phyloP scores from a whole-genome alignment of 2,113 vertebrate genomes.

The Agapornis roseicollis region DNA sequence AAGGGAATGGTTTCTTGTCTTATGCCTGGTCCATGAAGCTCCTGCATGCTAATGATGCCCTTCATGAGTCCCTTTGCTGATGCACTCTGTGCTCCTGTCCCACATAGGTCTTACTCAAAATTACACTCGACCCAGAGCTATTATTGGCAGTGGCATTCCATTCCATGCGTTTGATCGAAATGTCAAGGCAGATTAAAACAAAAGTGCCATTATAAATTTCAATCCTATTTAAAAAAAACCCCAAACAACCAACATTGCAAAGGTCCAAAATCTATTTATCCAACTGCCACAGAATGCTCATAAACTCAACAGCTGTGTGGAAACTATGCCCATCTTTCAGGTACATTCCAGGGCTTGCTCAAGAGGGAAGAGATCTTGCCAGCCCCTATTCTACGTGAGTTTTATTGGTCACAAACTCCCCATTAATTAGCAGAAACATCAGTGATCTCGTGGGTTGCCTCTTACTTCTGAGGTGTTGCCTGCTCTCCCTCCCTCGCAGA shows the following conservation, averaged over 20 bases:
- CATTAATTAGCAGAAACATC: constrained; percentile 33
- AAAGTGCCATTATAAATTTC: not conserved
- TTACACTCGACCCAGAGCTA: not conserved
- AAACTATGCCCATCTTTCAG: constrained; percentile 11
- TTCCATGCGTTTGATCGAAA: not conserved
- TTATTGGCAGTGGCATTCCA: not conserved
- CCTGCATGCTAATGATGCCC: not conserved
- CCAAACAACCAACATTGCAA: not conserved
- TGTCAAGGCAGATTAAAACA: not conserved
- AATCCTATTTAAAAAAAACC: not conserved
- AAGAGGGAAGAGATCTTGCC: not conserved
- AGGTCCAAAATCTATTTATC: not conserved
- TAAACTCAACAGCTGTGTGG: not conserved
- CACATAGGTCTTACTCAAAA: not conserved
- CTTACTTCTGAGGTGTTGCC: not conserved
- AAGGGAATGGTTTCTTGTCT: not conserved
- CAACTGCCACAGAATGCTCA: not conserved
- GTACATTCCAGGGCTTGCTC: not conserved
- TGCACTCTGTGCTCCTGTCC: not conserved
- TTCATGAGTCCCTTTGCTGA: not conserved
- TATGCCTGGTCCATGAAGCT: not conserved
- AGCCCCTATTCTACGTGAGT: not conserved
- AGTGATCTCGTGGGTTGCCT: not conserved
- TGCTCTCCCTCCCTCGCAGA: not conserved
- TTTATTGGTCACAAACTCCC: constrained; percentile 11